phyloP scores from a whole-genome alignment of 2,797 vertebrate genomes.

The Echeneis naucrates region DNA sequence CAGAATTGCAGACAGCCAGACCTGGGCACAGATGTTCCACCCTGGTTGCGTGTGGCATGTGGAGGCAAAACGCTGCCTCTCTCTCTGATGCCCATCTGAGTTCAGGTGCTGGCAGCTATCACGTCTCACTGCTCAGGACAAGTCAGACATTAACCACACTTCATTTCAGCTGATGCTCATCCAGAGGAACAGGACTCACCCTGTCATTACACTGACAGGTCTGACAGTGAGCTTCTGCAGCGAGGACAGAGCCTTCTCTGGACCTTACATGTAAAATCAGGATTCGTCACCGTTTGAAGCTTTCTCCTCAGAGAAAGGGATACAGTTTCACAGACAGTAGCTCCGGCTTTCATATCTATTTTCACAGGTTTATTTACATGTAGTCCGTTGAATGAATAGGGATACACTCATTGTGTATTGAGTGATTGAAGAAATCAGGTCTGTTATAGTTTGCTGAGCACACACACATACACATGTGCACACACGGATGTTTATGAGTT shows the following conservation, averaged over 20 bases:
- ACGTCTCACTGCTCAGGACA: conserved; percentile 55
- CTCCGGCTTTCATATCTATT: neutral
- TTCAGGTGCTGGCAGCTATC: conserved; percentile 60
- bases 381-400: too few relatives aligned
- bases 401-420: too few relatives aligned
- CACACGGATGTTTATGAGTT: too few relatives aligned
- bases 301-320: neutral
- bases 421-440: too few relatives aligned
- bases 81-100: conserved; percentile 45
- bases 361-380: neutral
- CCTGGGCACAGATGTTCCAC: conserved; percentile 75
- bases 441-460: too few relatives aligned
- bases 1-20: conserved; percentile 59
- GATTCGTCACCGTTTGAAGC: neutral
- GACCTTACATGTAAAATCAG: conserved; percentile 13
- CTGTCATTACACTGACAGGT: conserved; percentile 48
- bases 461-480: too few relatives aligned
- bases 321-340: neutral
- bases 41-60: conserved; percentile 39
- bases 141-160: conserved; percentile 57
- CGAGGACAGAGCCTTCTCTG: conserved; percentile 18
- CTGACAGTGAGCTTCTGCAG: conserved; percentile 35
- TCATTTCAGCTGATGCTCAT: conserved; percentile 56
- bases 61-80: conserved; percentile 27
- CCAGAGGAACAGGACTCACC: conserved; percentile 15